phyloP scores from a whole-genome alignment of 2,888 invertebrate species.

The Petrophora chlorosata region DNA sequence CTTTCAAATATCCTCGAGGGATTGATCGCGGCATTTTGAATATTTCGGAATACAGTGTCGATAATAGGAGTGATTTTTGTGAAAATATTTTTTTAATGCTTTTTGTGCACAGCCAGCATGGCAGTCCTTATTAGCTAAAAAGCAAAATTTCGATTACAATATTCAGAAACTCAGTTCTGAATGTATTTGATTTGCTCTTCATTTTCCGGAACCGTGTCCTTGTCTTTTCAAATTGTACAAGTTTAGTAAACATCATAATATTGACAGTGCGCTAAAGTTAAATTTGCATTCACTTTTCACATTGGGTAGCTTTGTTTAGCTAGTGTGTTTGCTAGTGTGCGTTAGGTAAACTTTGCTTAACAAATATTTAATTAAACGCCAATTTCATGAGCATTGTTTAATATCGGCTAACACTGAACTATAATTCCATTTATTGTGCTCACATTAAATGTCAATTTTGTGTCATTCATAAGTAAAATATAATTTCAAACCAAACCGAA shows the following conservation, averaged over 20 bases:
- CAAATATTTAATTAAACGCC: not conserved
- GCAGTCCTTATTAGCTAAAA: no score
- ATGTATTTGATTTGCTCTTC: no score
- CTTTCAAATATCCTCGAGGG: slow-evolving; percentile 3
- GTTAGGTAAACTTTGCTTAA: slow-evolving; percentile 3
- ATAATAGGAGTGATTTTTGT: not conserved
- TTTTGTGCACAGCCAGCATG: no score
- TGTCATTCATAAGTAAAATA: no score
- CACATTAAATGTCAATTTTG: no score
- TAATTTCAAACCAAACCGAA: no score
- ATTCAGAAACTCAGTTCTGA: no score
- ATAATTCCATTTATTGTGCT: no score
- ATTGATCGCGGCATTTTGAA: not conserved
- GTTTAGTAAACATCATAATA: slow-evolving; percentile 9
- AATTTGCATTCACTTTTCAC: slow-evolving; percentile 1
- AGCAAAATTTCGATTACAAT: no score
- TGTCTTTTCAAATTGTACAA: no score
- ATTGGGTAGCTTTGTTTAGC: not conserved
- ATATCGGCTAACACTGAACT: not conserved
- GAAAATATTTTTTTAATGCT: no score
- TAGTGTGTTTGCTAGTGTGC: not conserved
- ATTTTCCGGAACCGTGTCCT: no score
- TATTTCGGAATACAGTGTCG: not conserved
- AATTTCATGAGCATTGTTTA: not conserved
- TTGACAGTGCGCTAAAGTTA: slow-evolving; percentile 2